phyloP scores from a whole-genome alignment of 1,140 invertebrate genomes.

The Trachymyrmex septentrionalis region DNA sequence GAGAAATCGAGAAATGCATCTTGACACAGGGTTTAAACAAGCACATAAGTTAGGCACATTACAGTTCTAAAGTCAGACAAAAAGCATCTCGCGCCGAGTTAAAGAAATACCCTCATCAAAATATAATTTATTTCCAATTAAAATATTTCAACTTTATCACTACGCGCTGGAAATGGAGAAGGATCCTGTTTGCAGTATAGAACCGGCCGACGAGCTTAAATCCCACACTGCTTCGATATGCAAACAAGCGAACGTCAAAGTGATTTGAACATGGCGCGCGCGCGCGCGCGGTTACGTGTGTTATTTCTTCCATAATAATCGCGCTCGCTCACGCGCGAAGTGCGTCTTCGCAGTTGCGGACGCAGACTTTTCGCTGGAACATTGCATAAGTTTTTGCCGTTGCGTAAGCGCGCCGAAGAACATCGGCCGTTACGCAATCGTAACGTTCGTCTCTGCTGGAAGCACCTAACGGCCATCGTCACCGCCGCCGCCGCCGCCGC shows the following conservation, averaged over 20 bases:
- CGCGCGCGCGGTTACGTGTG: neutral
- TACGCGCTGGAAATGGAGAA: neutral
- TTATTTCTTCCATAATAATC: constrained; percentile 28
- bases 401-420: constrained; percentile 47
- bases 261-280: constrained; percentile 3
- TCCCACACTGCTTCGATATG: neutral
- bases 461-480: neutral
- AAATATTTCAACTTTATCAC: constrained; percentile 2
- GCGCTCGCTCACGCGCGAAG: constrained; percentile 17
- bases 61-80: neutral
- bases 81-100: neutral
- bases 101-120: neutral
- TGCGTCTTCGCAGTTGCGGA: constrained; percentile 48
- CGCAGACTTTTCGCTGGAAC: constrained; percentile 70
- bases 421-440: constrained; percentile 52
- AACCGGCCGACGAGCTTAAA: neutral
- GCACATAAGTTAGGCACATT: neutral
- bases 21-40: constrained; percentile 1
- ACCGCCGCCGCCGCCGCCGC: neutral
- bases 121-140: constrained; percentile 3
- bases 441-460: constrained; percentile 39
- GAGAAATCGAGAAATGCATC: neutral
- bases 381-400: constrained; percentile 68
- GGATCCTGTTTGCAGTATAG: neutral
- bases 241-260: constrained; percentile 8